Evolutionary conservation across 2,113 vertebrate species (phyloP).

Genomic region (Mugil cephalus): DNA sequence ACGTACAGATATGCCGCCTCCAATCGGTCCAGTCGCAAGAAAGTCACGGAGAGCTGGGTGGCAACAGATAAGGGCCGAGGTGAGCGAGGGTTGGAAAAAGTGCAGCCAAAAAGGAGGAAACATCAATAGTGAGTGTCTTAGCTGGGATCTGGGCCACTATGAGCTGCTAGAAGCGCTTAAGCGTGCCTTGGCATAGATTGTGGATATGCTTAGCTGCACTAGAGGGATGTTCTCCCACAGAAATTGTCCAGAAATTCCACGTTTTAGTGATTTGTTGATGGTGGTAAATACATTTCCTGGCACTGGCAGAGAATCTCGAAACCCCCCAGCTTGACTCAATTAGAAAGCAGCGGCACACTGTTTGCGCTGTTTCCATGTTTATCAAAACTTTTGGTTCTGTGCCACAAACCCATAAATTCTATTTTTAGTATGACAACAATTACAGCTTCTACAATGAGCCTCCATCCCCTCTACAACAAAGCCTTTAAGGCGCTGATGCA

Average conservation of each 20-base stretch:
- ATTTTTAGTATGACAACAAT: conserved; percentile 33
- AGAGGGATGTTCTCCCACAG: conserved; percentile 49
- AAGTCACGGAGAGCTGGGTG: conserved; percentile 61
- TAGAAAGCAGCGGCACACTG: conserved; percentile 1
- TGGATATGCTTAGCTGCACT: conserved; percentile 43
- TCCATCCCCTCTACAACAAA: conserved; percentile 4
- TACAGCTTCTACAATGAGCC: conserved; percentile 14
- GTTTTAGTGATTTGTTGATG: conserved; percentile 29
- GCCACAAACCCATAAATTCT: conserved; percentile 2
- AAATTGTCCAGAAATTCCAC: conserved; percentile 46
- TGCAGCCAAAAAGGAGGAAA: conserved; percentile 54
- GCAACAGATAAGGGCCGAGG: conserved; percentile 67
- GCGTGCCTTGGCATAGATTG: conserved; percentile 56
- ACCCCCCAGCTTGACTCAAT: conserved; percentile 20
- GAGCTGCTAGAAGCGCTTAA: conserved; percentile 56
- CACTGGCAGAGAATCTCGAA: conserved; percentile 26
- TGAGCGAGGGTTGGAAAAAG: conserved; percentile 44
- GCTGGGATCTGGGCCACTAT: conserved; percentile 60
- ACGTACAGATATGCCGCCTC: conserved; percentile 16
- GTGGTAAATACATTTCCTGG: conserved; percentile 34
- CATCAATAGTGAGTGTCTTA: conserved; percentile 64
- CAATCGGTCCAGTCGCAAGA: conserved; percentile 37
- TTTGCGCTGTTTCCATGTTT: conserved; percentile 8
- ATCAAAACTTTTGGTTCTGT: conserved; percentile 28
- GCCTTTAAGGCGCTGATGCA: conserved; percentile 18